Evolutionary conservation across 2,797 vertebrate genomes (phyloP).

Genomic region (Danio aesculapii): DNA sequence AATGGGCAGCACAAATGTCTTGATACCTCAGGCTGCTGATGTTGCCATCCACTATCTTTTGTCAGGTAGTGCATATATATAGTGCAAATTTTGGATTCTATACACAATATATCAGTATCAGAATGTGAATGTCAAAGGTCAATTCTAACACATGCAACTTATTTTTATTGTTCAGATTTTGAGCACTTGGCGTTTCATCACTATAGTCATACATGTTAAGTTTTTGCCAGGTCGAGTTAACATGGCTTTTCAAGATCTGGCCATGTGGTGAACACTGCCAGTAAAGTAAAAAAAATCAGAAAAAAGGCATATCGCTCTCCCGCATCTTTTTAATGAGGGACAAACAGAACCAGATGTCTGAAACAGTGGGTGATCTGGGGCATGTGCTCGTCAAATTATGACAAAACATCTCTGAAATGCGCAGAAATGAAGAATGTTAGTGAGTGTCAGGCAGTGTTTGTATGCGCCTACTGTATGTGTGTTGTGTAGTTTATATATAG

Average conservation of each 20-base stretch:
- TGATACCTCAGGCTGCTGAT: too few species aligned
- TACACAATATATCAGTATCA: background rate
- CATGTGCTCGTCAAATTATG: background rate
- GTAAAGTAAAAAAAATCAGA: background rate
- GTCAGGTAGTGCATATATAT: too few species aligned
- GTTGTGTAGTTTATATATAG: too few species aligned
- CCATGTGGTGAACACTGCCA: background rate
- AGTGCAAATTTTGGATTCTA: too few species aligned
- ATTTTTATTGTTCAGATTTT: background rate
- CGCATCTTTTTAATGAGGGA: background rate
- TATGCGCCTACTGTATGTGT: background rate
- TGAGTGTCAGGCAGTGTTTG: too few species aligned
- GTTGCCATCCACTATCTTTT: too few species aligned
- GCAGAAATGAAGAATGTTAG: background rate
- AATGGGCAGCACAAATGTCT: too few species aligned
- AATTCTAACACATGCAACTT: background rate
- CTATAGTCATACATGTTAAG: background rate
- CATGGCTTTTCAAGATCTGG: background rate
- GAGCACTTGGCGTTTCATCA: background rate
- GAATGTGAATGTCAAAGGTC: background rate
- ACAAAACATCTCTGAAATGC: background rate
- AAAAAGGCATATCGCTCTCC: background rate
- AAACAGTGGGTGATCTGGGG: constrained; percentile 8
- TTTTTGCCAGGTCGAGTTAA: background rate
- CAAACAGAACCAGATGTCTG: constrained; percentile 40